A percentile compares a stretch with the other conserved stretches of the same genome.
These are phyloP conservation scores for Drosophila kanapiae DNA, from an alignment of 1,140 invertebrate species.

Conservation along the genomic window DNA sequence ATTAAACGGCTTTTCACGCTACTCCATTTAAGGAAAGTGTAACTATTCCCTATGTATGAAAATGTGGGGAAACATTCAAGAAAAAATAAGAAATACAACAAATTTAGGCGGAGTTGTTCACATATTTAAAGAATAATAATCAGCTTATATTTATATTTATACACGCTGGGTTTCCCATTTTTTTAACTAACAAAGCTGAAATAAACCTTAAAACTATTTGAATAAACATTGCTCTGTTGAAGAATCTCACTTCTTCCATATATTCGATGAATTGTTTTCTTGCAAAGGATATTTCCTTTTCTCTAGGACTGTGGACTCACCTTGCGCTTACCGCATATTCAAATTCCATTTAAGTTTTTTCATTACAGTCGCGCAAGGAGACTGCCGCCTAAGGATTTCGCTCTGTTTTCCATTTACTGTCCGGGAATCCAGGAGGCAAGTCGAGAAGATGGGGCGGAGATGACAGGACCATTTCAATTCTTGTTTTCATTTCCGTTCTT, in stretches of 20 bases:
- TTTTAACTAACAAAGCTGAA: background rate
- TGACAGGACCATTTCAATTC: slow-evolving; percentile 68
- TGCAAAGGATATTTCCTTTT: slow-evolving; percentile 4
- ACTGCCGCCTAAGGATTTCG: slow-evolving; percentile 49
- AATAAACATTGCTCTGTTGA: background rate
- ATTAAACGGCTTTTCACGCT: slow-evolving; percentile 6
- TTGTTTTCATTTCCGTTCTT: slow-evolving; percentile 78
- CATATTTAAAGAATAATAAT: no score
- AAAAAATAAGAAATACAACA: background rate
- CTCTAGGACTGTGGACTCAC: slow-evolving; percentile 3
- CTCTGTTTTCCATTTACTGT: slow-evolving; percentile 55
- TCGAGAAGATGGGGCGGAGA: background rate
- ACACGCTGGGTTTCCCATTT: no score
- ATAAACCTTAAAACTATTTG: background rate
- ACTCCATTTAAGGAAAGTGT: background rate
- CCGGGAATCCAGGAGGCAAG: background rate
- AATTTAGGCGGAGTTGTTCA: no score
- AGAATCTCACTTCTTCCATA: background rate
- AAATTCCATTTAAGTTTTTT: slow-evolving; percentile 77
- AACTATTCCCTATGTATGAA: background rate
- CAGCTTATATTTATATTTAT: no score
- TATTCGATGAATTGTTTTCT: slow-evolving; percentile 13
- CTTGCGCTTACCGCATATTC: slow-evolving; percentile 51
- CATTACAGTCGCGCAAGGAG: slow-evolving; percentile 58
- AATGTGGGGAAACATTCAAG: no score